These are phyloP conservation scores for Heliconius aoede DNA, from an alignment of 2,888 invertebrate species.

Conservation along the genomic window DNA sequence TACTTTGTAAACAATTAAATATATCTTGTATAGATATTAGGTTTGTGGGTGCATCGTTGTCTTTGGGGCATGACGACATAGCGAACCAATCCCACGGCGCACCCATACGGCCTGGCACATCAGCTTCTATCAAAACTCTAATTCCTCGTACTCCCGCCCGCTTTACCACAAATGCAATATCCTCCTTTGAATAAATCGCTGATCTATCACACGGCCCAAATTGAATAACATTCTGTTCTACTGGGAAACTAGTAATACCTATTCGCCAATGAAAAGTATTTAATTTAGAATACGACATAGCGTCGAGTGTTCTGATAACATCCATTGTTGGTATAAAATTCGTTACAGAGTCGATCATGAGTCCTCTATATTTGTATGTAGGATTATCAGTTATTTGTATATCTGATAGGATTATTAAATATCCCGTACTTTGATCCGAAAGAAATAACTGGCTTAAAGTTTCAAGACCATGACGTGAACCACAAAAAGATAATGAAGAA, in stretches of 20 bases:
- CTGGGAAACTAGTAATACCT: constrained; percentile 95
- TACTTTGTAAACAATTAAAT: constrained; percentile 86
- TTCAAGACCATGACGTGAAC: constrained; percentile 89
- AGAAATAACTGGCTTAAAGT: constrained; percentile 90
- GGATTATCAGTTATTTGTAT: constrained; percentile 90
- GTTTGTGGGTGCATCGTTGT: constrained; percentile 68
- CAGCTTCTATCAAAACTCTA: constrained; percentile 92
- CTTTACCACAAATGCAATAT: constrained; percentile 87
- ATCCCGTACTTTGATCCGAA: constrained; percentile 86
- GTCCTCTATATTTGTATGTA: constrained; percentile 89
- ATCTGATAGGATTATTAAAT: constrained; percentile 85
- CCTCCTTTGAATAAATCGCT: constrained; percentile 87
- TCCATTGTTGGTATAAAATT: constrained; percentile 91
- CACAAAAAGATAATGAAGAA: constrained; percentile 85
- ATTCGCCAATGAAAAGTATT: constrained; percentile 97
- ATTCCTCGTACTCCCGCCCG: constrained; percentile 91
- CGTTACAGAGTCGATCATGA: constrained; percentile 94
- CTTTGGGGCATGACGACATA: constrained; percentile 71
- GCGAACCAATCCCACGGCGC: constrained; percentile 92
- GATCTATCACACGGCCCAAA: constrained; percentile 92
- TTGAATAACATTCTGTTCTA: constrained; percentile 86
- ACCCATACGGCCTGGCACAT: constrained; percentile 93
- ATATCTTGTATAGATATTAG: constrained; percentile 88
- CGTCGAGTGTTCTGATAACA: constrained; percentile 89
- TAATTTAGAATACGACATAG: constrained; percentile 93